Conservation (phyloP, 2,888 invertebrate genomes). For the Rhagium mordax region DNA sequence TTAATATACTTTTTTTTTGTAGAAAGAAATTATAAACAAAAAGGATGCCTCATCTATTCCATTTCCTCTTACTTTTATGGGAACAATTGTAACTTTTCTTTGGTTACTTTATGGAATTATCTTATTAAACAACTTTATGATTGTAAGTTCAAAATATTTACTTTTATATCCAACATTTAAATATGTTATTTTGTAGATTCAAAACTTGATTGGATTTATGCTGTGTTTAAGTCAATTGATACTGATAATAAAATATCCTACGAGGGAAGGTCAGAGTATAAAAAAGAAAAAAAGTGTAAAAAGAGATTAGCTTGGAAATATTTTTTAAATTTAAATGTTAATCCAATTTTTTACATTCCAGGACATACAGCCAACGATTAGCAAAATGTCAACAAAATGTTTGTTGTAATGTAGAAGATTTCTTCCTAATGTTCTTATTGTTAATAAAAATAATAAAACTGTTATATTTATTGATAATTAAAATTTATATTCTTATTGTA, state of each 20-base stretch:
- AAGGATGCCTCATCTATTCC: constrained; percentile 91
- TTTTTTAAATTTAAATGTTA: constrained; percentile 20
- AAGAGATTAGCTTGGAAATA: constrained; percentile 34
- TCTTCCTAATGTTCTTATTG: neutral
- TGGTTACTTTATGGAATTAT: constrained; percentile 89
- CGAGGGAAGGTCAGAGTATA: constrained; percentile 45
- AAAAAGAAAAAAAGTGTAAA: constrained; percentile 49
- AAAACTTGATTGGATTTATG: constrained; percentile 78
- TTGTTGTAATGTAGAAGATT: neutral
- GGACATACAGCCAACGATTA: constrained; percentile 19
- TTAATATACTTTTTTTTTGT: constrained; percentile 61
- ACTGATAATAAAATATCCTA: constrained; percentile 81
- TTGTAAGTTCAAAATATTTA: constrained; percentile 73
- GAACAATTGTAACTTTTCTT: constrained; percentile 82
- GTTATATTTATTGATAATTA: neutral
- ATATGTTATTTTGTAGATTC: constrained; percentile 73
- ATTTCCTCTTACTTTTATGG: constrained; percentile 89
- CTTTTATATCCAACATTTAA: constrained; percentile 6
- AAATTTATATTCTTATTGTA: no score
- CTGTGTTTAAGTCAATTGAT: constrained; percentile 78
- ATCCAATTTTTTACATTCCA: constrained; percentile 43
- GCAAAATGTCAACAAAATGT: neutral
- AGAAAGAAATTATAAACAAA: constrained; percentile 84
- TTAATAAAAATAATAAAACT: neutral
- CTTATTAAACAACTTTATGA: constrained; percentile 82